phyloP scores from a whole-genome alignment of 2,797 vertebrate genomes.

The Tolypeutes matacus region DNA sequence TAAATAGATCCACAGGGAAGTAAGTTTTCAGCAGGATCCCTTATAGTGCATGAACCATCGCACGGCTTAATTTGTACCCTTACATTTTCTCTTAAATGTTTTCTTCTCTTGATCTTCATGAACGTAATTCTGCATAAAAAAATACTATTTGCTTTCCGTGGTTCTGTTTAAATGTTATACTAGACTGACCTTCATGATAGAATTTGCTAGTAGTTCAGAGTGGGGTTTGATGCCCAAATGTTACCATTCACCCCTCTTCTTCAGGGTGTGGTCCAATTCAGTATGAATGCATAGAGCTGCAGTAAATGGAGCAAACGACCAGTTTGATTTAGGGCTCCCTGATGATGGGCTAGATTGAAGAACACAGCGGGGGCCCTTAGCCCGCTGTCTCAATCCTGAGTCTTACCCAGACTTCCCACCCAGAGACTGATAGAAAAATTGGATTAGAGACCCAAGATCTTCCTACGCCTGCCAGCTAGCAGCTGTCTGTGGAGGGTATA shows the following conservation, averaged over 20 bases:
- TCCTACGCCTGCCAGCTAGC: background rate
- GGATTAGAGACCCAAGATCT: background rate
- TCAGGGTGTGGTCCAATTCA: background rate
- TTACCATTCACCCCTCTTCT: background rate
- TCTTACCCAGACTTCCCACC: background rate
- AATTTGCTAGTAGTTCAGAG: conserved; percentile 8
- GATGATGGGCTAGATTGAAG: background rate
- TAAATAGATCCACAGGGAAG: conserved; percentile 37
- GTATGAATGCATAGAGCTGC: background rate
- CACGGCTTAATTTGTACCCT: conserved; percentile 54
- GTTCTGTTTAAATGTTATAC: conserved; percentile 42
- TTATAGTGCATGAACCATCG: conserved; percentile 20
- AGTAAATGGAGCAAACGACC: background rate
- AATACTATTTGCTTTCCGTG: conserved; percentile 18
- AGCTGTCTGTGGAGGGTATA: background rate
- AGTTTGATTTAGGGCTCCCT: conserved; percentile 31
- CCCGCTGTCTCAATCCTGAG: background rate
- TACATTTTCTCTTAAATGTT: conserved; percentile 62
- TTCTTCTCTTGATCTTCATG: conserved; percentile 64
- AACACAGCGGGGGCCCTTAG: background rate
- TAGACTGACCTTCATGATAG: background rate
- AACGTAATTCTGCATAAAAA: conserved; percentile 53
- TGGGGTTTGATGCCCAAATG: background rate
- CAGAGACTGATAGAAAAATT: background rate
- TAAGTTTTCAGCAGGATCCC: conserved; percentile 60